phyloP scores from a whole-genome alignment of 2,113 vertebrate genomes.

The Nipponia nippon region DNA sequence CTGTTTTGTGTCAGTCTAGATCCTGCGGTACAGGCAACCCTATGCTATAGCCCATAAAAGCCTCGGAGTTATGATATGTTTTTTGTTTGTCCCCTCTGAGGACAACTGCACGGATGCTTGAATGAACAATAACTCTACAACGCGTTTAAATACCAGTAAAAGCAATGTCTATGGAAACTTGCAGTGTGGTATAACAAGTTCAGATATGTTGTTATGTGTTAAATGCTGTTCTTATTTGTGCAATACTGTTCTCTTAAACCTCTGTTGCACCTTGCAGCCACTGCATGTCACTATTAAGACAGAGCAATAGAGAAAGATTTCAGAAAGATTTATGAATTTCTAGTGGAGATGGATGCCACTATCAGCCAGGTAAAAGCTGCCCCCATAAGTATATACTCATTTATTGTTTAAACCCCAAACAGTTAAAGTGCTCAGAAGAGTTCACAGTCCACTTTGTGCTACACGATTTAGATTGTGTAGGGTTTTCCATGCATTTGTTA shows the following conservation, averaged over 20 bases:
- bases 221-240: background rate
- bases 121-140: background rate
- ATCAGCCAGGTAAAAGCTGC: background rate
- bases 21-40: background rate
- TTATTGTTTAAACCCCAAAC: conserved; percentile 35
- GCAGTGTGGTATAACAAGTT: background rate
- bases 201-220: background rate
- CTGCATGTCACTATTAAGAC: conserved; percentile 40
- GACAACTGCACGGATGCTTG: background rate
- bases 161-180: background rate
- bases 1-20: background rate
- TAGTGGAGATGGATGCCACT: background rate
- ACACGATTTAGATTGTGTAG: background rate
- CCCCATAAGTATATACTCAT: background rate
- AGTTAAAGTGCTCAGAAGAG: background rate
- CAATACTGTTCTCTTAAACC: background rate
- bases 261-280: conserved; percentile 5
- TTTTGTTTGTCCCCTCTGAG: background rate
- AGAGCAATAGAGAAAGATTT: conserved; percentile 14
- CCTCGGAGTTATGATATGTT: background rate
- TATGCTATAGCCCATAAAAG: rapidly evolving
- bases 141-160: background rate
- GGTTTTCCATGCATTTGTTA: conserved; percentile 53
- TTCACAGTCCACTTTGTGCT: conserved; percentile 18
- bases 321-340: conserved; percentile 18